Percentiles rank a stretch among this genome's conserved stretches.
These are phyloP conservation scores for Agrotis clavis DNA, from an alignment of 2,888 invertebrate genomes.

Conservation along the genomic window DNA sequence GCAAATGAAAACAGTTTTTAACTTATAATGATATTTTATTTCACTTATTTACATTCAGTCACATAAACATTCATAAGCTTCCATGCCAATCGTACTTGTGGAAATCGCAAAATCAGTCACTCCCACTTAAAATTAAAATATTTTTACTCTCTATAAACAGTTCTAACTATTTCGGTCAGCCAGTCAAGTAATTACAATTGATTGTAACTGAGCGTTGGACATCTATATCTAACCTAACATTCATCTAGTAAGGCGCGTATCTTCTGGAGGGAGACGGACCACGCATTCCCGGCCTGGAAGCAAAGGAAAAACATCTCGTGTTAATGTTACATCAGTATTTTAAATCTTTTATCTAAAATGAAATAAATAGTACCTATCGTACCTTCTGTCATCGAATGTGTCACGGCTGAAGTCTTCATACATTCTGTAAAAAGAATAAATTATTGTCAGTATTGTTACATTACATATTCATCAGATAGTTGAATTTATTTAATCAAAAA, in stretches of 20 bases:
- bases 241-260: constrained; percentile 95
- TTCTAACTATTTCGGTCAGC: constrained; percentile 72
- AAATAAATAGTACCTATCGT: constrained; percentile 69
- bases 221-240: constrained; percentile 61
- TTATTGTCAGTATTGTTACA: constrained; percentile 17
- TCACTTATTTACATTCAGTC: constrained; percentile 85
- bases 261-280: constrained; percentile 96
- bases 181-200: constrained; percentile 75
- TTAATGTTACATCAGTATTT: constrained; percentile 25
- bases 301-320: constrained; percentile 70
- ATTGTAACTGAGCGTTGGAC: constrained; percentile 71
- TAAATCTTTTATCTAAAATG: constrained; percentile 15
- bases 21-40: constrained; percentile 87
- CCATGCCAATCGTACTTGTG: constrained; percentile 73
- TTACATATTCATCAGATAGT: background rate
- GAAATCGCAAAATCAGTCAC: constrained; percentile 77
- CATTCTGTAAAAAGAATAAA: constrained; percentile 90
- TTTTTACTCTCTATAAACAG: constrained; percentile 76
- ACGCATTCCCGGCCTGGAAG: constrained; percentile 94
- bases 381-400: constrained; percentile 96
- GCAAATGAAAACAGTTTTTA: constrained; percentile 56
- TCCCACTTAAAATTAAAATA: constrained; percentile 71
- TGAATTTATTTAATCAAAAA: background rate
- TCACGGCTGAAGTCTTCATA: constrained; percentile 97
- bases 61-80: constrained; percentile 72